Evolutionary conservation across 2,888 invertebrate species (phyloP).

Genomic region (Acrocyrtus sp.): DNA sequence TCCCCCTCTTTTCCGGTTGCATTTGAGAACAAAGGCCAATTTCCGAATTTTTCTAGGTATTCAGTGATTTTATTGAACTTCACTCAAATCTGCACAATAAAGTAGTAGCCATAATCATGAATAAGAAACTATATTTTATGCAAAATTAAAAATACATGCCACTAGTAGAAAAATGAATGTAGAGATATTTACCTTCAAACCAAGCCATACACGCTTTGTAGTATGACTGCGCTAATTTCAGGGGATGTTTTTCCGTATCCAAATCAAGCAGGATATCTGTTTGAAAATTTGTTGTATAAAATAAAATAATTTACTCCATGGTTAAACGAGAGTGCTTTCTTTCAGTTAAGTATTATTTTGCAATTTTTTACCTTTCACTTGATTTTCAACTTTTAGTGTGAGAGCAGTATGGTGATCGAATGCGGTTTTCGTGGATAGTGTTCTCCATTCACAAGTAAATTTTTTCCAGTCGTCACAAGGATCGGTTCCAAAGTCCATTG

Average conservation of each 20-base stretch:
- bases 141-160: too few species aligned
- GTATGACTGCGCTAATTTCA: constrained; percentile 18
- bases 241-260: background rate
- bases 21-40: constrained; percentile 25
- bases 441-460: constrained; percentile 46
- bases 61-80: constrained; percentile 1
- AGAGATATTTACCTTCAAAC: constrained; percentile 33
- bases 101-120: too few species aligned
- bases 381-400: constrained; percentile 7
- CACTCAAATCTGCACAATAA: background rate
- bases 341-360: background rate
- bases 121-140: too few species aligned
- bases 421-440: constrained; percentile 18
- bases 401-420: constrained; percentile 19
- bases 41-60: constrained; percentile 20
- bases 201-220: constrained; percentile 16
- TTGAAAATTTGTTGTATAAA: too few species aligned
- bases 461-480: constrained; percentile 37
- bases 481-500: constrained; percentile 36
- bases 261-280: constrained; percentile 24
- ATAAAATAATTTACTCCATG: too few species aligned
- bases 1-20: background rate
- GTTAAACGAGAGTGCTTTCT: too few species aligned
- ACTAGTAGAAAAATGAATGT: too few species aligned
- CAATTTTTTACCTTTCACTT: constrained; percentile 24